These are phyloP conservation scores for Ectemnius cavifrons DNA, from an alignment of 2,888 invertebrate genomes.

Conservation along the genomic window DNA sequence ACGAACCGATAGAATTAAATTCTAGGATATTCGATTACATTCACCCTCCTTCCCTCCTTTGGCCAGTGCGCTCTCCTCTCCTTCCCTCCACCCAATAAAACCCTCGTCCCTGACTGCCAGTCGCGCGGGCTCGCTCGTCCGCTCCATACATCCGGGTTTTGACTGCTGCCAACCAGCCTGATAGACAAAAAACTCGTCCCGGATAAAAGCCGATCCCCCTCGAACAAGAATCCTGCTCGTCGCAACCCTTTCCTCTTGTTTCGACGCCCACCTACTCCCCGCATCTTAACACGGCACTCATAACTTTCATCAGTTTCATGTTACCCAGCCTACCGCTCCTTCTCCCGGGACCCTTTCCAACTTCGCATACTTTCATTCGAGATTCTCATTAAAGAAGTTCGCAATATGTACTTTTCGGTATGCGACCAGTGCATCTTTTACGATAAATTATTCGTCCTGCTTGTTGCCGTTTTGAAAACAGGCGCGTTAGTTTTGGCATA, in stretches of 20 bases:
- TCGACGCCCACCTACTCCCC: no score
- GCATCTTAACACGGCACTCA: no score
- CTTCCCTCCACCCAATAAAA: slow-evolving; percentile 53
- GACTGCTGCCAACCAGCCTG: not conserved
- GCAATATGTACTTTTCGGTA: no score
- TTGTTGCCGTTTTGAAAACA: no score
- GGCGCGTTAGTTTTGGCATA: no score
- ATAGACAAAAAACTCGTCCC: slow-evolving; percentile 25
- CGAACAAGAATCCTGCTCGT: not conserved
- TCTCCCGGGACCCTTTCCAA: no score
- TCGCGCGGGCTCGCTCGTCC: slow-evolving; percentile 49
- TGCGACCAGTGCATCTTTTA: no score
- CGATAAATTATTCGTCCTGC: no score
- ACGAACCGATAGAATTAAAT: slow-evolving; percentile 76
- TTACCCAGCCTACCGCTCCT: no score
- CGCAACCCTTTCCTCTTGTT: not conserved
- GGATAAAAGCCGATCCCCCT: slow-evolving; percentile 4
- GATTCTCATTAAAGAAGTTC: no score
- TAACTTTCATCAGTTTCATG: no score
- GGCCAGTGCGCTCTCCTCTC: slow-evolving; percentile 29
- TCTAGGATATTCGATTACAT: slow-evolving; percentile 77
- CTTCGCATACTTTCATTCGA: no score
- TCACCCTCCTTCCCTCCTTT: slow-evolving; percentile 56
- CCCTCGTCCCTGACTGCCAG: slow-evolving; percentile 53
- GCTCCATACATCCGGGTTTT: slow-evolving; percentile 26